Evolutionary conservation across 2,113 vertebrate species (phyloP).

Genomic region (Micronycteris hirsuta): DNA sequence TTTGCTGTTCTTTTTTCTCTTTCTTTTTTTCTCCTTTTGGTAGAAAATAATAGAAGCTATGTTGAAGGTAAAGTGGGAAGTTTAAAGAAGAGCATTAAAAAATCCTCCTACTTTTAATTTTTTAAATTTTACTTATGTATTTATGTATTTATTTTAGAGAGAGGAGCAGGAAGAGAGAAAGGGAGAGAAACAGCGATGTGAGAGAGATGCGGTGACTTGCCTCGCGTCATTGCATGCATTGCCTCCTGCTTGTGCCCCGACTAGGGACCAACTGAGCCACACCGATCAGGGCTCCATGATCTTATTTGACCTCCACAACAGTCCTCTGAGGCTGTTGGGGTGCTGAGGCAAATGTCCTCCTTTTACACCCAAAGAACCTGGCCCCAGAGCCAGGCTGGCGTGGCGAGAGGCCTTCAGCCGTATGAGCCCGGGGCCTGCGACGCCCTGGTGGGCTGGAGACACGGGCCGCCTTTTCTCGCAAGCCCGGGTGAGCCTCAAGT

Average conservation of each 20-base stretch:
- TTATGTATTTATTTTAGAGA: too few relatives aligned
- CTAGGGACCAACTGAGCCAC: too few relatives aligned
- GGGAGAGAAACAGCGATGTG: too few relatives aligned
- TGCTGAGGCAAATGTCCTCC: not conserved
- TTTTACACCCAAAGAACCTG: not conserved
- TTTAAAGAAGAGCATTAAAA: not conserved
- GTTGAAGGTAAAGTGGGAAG: not conserved
- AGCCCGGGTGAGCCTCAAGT: constrained; percentile 2
- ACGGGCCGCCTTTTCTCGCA: not conserved
- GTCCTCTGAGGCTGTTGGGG: not conserved
- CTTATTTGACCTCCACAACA: constrained; percentile 43
- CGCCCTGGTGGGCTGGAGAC: not conserved
- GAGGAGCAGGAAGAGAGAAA: too few relatives aligned
- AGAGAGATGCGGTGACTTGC: too few relatives aligned
- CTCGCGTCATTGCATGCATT: too few relatives aligned
- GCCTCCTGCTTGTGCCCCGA: too few relatives aligned
- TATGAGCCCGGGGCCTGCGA: not conserved
- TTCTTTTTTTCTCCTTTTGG: not conserved
- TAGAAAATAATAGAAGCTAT: not conserved
- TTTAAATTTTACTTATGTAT: not conserved
- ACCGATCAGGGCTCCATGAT: not conserved
- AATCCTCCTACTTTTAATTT: not conserved
- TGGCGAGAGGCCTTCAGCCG: not conserved
- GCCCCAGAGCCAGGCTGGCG: not conserved
- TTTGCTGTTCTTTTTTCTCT: not conserved